phyloP scores from a whole-genome alignment of 1,140 invertebrate species.

The Formica exsecta region DNA sequence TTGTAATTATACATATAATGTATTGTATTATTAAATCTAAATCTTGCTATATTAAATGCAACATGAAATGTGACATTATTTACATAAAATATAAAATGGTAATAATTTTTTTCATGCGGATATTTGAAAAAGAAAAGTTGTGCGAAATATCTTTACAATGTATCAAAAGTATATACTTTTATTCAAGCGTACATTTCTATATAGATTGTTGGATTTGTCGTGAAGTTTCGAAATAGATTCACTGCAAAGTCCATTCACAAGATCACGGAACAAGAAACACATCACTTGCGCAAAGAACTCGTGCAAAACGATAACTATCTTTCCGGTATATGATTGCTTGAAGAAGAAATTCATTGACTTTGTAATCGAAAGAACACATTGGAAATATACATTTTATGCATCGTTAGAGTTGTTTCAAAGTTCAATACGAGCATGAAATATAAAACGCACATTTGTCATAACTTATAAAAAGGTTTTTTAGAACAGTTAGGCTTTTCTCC shows the following conservation, averaged over 20 bases:
- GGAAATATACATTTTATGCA: constrained; percentile 34
- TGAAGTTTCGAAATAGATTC: constrained; percentile 46
- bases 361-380: constrained; percentile 13
- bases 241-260: constrained; percentile 43
- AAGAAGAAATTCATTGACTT: constrained; percentile 48
- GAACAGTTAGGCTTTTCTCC: constrained; percentile 7
- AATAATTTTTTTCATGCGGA: not conserved
- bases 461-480: constrained; percentile 36
- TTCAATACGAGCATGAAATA: constrained; percentile 43
- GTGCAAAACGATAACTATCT: constrained; percentile 42
- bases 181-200: constrained; percentile 37
- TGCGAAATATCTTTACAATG: constrained; percentile 4
- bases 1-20: not conserved
- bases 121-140: constrained; percentile 24
- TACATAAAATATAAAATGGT: not conserved
- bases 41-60: not conserved
- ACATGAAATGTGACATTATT: not conserved
- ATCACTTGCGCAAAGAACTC: constrained; percentile 22
- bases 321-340: not conserved
- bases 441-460: constrained; percentile 26
- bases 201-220: constrained; percentile 48
- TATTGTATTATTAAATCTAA: not conserved
- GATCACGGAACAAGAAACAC: constrained; percentile 26
- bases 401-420: constrained; percentile 34
- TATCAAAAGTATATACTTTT: constrained; percentile 48